Conservation (phyloP, 2,797 vertebrate genomes). For the Poeciliopsis paucimaculata region DNA sequence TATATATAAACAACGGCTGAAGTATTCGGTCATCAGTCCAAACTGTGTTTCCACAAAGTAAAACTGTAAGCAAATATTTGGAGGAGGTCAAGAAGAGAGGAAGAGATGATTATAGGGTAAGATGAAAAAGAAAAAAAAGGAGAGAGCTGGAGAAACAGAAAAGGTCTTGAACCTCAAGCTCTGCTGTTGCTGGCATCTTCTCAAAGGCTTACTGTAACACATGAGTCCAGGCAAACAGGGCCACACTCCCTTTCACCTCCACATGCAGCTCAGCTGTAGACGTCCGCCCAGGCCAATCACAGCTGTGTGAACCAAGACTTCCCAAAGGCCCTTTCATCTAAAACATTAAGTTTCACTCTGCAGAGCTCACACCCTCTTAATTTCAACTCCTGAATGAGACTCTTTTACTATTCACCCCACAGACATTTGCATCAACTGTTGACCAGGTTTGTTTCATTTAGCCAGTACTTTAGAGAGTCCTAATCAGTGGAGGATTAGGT, state of each 20-base stretch:
- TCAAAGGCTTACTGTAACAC: slow-evolving; percentile 79
- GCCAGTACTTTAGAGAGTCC: slow-evolving; percentile 19
- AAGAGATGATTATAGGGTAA: slow-evolving; percentile 41
- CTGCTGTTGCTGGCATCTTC: slow-evolving; percentile 77
- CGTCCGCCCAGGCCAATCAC: slow-evolving; percentile 32
- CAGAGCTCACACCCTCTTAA: slow-evolving; percentile 43
- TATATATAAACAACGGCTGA: slow-evolving; percentile 38
- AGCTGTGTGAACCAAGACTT: slow-evolving; percentile 26
- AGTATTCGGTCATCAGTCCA: slow-evolving; percentile 55
- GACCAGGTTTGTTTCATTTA: slow-evolving; percentile 36
- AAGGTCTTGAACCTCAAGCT: slow-evolving; percentile 60
- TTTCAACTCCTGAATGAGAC: background rate
- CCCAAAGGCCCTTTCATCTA: slow-evolving; percentile 50
- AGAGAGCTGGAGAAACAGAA: slow-evolving; percentile 54
- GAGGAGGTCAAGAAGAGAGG: slow-evolving; percentile 67
- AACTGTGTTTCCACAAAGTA: slow-evolving; percentile 71
- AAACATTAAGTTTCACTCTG: slow-evolving; percentile 21
- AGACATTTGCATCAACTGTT: slow-evolving; percentile 21
- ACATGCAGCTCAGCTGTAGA: slow-evolving; percentile 52
- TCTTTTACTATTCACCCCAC: slow-evolving; percentile 32
- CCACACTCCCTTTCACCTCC: slow-evolving; percentile 58
- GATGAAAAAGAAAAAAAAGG: slow-evolving; percentile 30
- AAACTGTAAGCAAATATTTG: slow-evolving; percentile 79
- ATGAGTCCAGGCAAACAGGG: slow-evolving; percentile 57
- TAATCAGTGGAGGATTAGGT: slow-evolving; percentile 45